Evolutionary conservation across 2,888 invertebrate species (phyloP), one percentile per base, ranked within the genome.

Genomic region (Fissipunctia ypsillon): DNA sequence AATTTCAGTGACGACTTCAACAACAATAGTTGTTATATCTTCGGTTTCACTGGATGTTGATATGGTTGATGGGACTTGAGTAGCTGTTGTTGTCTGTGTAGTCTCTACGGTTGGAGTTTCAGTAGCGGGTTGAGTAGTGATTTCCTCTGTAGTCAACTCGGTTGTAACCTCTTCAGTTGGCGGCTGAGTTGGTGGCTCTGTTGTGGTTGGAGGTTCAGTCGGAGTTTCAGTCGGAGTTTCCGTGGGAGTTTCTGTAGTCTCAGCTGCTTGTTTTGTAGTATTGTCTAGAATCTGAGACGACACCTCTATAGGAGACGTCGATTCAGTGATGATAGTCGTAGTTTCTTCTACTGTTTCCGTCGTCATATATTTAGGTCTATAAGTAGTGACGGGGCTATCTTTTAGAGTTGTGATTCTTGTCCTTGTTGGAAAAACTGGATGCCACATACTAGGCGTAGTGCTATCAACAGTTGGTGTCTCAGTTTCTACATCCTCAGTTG

Each of bases 321-420:
- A 92, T 71, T 95, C 94, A 66, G 90, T 87, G 22, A 90, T 73
- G 1, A 85, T 77, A 50, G 93, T 93, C 0, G 95, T 94, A 6
- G 89, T 90, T 85, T 95, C 94, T 73, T 93, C 92, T 41, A 67
- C 54, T 16, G 67, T 64, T 38, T 88, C 93, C 28, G 94, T 92
- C 10, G 95, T 92, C 35, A 89, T 81, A 84, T 93, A 95, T 81
- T 88, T 90, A 69, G 96, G 96, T 80, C 96, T 91, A 43, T 96
- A 96, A 22, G 96, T 96, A n/a, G 96, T 96, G 31, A 96, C 89
- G 52, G 92, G 91, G 35, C 76, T 88, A 61, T 95, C 92, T 74
- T 91, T 84, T 45, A 90, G 82, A 12, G 91, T 91, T 45, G 93
- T 91, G 2, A 87, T 78, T 83, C 88, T 91, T n/a, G 93, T 92